Conservation (phyloP, 2,888 invertebrate species). For the Antheraea yamamai region DNA sequence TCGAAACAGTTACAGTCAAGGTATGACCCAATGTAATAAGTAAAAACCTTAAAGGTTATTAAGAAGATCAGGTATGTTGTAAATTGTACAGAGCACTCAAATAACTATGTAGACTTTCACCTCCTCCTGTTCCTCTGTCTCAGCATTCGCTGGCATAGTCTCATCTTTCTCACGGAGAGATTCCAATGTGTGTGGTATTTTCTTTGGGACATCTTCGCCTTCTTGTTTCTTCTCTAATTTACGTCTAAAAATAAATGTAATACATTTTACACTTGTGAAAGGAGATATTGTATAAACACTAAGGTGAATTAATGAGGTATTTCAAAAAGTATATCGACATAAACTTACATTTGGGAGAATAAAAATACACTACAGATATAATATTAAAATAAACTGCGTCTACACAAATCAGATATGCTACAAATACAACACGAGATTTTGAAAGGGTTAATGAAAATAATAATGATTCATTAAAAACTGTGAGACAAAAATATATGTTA, state of each 20-base stretch:
- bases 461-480: neutral
- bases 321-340: neutral
- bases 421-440: neutral
- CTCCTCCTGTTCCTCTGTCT: conserved; percentile 89
- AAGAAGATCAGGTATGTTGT: too few species aligned
- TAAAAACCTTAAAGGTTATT: too few species aligned
- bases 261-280: neutral
- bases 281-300: neutral
- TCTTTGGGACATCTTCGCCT: conserved; percentile 74
- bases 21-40: too few species aligned
- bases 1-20: too few species aligned
- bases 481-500: too few species aligned
- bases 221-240: conserved; percentile 77
- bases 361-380: neutral
- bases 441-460: neutral
- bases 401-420: neutral
- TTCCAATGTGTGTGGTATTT: conserved; percentile 94
- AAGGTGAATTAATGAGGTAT: neutral
- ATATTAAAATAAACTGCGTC: neutral
- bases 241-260: conserved; percentile 50
- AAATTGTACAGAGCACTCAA: neutral
- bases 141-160: conserved; percentile 89
- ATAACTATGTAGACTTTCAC: conserved; percentile 49
- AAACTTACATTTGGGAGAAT: neutral
- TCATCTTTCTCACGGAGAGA: conserved; percentile 95